phyloP scores from a whole-genome alignment of 2,797 vertebrate species.

The Darevskia nairensis region DNA sequence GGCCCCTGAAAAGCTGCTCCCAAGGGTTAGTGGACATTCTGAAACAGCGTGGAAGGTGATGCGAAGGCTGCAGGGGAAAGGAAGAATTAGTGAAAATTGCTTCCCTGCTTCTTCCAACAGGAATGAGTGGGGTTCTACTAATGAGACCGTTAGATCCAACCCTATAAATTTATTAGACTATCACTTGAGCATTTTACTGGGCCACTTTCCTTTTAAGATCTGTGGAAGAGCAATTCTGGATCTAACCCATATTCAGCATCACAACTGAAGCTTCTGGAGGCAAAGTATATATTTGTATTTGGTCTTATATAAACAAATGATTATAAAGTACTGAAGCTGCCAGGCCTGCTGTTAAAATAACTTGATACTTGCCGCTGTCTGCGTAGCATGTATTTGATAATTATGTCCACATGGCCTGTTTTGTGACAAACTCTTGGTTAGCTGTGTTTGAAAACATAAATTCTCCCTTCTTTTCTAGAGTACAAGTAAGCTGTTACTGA shows the following conservation, averaged over 20 bases:
- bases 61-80: background rate
- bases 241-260: background rate
- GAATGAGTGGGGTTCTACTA: background rate
- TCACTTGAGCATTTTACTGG: background rate
- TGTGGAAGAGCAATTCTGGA: background rate
- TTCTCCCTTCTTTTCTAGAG: slow-evolving; percentile 41
- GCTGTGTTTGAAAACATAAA: slow-evolving; percentile 23
- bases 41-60: too few relatives aligned
- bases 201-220: background rate
- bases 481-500: slow-evolving; percentile 3
- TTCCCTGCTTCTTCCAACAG: background rate
- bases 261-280: background rate
- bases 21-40: too few relatives aligned
- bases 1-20: too few relatives aligned
- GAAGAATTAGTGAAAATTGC: background rate
- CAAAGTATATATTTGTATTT: background rate
- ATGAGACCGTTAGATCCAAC: too few relatives aligned
- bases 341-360: background rate
- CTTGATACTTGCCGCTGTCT: background rate
- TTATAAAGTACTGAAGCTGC: background rate
- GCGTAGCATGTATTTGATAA: background rate
- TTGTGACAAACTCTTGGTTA: slow-evolving; percentile 37
- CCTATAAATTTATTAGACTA: background rate
- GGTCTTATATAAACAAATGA: background rate
- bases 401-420: slow-evolving; percentile 50